Evolutionary conservation across 2,797 vertebrate genomes (phyloP), one percentile per base, ranked within the genome.

Genomic region (Pseudochirops corinnae): DNA sequence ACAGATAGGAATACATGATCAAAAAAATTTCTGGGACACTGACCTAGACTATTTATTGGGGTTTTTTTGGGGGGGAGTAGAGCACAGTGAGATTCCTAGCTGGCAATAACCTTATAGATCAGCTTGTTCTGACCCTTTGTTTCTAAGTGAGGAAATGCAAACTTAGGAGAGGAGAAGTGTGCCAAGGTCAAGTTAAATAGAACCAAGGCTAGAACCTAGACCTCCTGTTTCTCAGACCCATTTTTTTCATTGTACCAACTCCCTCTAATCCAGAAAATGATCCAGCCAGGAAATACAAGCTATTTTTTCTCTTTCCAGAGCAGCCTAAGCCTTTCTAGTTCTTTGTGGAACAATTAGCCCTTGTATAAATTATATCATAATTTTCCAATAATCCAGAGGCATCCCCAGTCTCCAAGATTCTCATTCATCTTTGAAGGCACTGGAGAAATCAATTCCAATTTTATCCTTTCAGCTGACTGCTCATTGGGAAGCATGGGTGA

Each of bases 371-470:
- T 56, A 26, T 93, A 56, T 57, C 55, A 56, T 16, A 5, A 90
- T 93, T 93, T 90, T 90, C 93, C 74, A 39, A 28, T 28, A 87
- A 55, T 55, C 53, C 55, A 56, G 67, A 93, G 26, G 52, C 52
- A 60, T 52, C 33, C 18, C 21, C 4, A 28, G 33, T 53, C 29
- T 29, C 33, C 28, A 55, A 46, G 93, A 11, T 57, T 93, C n/a
- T 57, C 7, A 1, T 57, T 28, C 39, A 52, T 46, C 28, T 55
- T 16, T 93, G 55, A 93, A 52, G 74, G 29, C 39, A 29, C 53
- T 28, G 39, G 55, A 56, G 67, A 56, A 93, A 56, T 93, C 55
- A 31, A 93, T 93, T 93, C 74, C 93, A 56, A 18, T 56, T 90
- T 87, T 29, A 56, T 56, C n/a, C 60, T 18, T 50, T 29, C 55